Evolutionary conservation across 2,113 vertebrate genomes (phyloP).

Genomic region (Trochalopteron elliotii): DNA sequence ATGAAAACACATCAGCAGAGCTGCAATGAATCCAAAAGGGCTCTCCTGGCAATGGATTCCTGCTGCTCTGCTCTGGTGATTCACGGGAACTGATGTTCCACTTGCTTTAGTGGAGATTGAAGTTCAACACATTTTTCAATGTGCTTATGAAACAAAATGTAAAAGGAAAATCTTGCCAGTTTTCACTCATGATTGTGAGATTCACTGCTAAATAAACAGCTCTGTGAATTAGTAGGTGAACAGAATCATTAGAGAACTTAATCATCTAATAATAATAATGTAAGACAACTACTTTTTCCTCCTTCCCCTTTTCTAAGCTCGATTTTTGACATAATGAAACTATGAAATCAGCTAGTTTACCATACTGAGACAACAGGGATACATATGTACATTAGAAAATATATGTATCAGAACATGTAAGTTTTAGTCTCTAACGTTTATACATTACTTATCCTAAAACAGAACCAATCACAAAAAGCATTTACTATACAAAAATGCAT

Average conservation of each 20-base stretch:
- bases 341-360: not conserved
- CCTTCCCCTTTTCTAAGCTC: not conserved
- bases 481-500: not conserved
- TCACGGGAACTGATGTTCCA: not conserved
- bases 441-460: not conserved
- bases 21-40: constrained; percentile 29
- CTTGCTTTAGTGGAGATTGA: not conserved
- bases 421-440: not conserved
- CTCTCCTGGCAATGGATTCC: not conserved
- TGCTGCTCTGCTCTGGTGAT: constrained; percentile 35
- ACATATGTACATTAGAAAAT: not conserved
- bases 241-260: not conserved
- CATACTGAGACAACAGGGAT: not conserved
- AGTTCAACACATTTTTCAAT: constrained; percentile 19
- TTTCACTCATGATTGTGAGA: not conserved
- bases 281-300: not conserved
- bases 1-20: constrained; percentile 31
- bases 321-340: not conserved
- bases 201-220: not conserved
- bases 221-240: not conserved
- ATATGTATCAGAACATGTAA: not conserved
- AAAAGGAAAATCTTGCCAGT: not conserved
- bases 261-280: not conserved
- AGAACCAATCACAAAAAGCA: not conserved
- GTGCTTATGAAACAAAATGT: not conserved